Percentiles rank a stretch among this genome's conserved stretches.
Conservation (phyloP, 2,888 invertebrate species). For the Tortricodes alternella region DNA sequence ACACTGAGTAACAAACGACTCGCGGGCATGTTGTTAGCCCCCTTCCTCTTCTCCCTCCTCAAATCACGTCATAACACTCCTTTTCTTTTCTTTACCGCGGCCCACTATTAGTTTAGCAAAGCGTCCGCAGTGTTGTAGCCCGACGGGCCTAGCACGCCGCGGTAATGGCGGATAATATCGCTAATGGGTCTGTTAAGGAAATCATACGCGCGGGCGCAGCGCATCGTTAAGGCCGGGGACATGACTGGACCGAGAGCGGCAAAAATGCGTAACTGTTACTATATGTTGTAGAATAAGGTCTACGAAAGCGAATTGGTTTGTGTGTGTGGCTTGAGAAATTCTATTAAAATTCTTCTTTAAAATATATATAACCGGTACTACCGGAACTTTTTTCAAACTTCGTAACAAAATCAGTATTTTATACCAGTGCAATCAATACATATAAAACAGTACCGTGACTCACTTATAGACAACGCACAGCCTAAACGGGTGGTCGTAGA, state of each 20-base stretch:
- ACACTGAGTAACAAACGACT: neutral
- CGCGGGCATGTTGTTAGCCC: neutral
- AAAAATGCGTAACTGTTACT: neutral
- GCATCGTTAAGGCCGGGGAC: conserved; percentile 18
- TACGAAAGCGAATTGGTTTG: no score
- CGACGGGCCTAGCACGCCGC: conserved; percentile 13
- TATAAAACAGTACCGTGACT: no score
- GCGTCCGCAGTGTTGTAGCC: neutral
- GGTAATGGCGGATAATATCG: conserved; percentile 28
- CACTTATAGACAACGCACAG: no score
- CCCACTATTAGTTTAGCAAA: neutral
- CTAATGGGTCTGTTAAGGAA: conserved; percentile 27
- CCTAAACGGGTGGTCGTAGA: no score
- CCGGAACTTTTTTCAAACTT: no score
- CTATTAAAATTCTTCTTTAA: no score
- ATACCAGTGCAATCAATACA: no score
- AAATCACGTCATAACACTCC: neutral
- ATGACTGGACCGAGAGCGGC: conserved; percentile 4
- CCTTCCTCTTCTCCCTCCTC: neutral
- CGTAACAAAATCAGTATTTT: no score
- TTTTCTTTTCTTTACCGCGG: neutral
- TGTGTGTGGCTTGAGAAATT: no score
- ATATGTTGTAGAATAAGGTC: neutral
- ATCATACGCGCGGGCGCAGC: conserved; percentile 11
- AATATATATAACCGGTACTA: no score